Evolutionary conservation across 2,888 invertebrate genomes (phyloP), one percentile per base, ranked within the genome.

Genomic region (Megaustenia siamemsis): DNA sequence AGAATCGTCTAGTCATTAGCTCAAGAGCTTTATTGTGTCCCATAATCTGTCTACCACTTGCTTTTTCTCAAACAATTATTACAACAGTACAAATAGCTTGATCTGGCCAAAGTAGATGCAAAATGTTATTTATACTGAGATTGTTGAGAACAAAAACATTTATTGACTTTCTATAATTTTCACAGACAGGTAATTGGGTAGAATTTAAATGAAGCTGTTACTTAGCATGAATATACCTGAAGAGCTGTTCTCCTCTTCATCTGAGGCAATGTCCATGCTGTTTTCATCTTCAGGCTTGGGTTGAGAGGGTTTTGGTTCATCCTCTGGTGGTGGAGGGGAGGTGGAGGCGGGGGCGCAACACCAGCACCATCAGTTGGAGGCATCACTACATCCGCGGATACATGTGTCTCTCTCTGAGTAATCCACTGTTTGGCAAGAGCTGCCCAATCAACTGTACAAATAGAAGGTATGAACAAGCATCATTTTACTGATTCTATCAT

Each of bases 341-440:
- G 89, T 24, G 87, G 88, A 15, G 87, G 86, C 12, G 86, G 88
- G n/a, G 87, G 84, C 40, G 84, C 82, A n/a, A 66, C 71, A 32
- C 69, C 60, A 32, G 80, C 75, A 15, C 78, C 86, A 18, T 82
- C 86, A 40, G 85, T 76, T 21, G 87, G 87, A 10, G 86, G 88
- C 10, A 85, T 63, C 3, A 63, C 71, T 76, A 28, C 63, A 71
- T 84, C 68, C 28, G 83, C 63, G 53, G 80, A 68, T 76, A 43
- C 56, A 21, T 69, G 80, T 28, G 73, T 81, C 77, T 93, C 93
- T 77, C 91, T 91, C 83, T 93, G 93, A 45, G 91, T 91, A 90
- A 99, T 98, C 98, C 99, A 98, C 95, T 98, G 98, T 93, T 98
- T 98, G 43, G 98, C 98, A 91, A 99, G 95, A 49, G 97, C 96